phyloP scores from a whole-genome alignment of 2,797 vertebrate genomes.

The Acanthurus leucopareius region DNA sequence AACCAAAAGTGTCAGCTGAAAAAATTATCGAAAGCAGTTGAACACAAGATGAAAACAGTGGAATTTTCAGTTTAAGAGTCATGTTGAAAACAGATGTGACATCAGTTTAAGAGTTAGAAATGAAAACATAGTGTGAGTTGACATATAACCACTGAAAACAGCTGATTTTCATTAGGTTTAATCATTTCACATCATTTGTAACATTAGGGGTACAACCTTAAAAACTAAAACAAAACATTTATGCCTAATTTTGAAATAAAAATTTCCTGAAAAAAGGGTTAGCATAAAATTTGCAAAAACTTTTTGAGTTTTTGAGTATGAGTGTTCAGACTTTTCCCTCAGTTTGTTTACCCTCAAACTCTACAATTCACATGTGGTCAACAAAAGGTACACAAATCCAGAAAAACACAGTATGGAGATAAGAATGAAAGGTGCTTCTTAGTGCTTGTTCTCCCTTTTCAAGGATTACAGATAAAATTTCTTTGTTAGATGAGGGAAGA shows the following conservation, averaged over 20 bases:
- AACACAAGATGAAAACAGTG: background rate
- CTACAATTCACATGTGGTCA: slow-evolving; percentile 6
- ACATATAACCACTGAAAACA: background rate
- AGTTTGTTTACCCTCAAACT: slow-evolving; percentile 13
- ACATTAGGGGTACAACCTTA: background rate
- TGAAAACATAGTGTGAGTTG: background rate
- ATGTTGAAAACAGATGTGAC: background rate
- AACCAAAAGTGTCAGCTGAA: background rate
- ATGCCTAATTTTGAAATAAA: background rate
- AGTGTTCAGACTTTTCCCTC: background rate
- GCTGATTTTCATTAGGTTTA: background rate
- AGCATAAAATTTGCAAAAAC: too few species aligned
- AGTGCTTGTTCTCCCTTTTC: background rate
- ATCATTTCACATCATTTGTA: background rate
- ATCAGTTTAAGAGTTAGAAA: too few species aligned
- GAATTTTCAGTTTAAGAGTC: background rate
- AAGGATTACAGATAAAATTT: slow-evolving; percentile 9
- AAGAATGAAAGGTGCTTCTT: slow-evolving; percentile 2
- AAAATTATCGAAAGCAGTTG: background rate
- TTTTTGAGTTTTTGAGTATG: background rate
- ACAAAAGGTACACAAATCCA: slow-evolving; percentile 4
- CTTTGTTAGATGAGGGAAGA: slow-evolving; percentile 11
- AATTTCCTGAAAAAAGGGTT: too few species aligned
- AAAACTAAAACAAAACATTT: background rate
- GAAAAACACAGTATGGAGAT: background rate